These are phyloP conservation scores for Spodoptera exigua DNA, from an alignment of 2,888 invertebrate genomes.

Conservation along the genomic window DNA sequence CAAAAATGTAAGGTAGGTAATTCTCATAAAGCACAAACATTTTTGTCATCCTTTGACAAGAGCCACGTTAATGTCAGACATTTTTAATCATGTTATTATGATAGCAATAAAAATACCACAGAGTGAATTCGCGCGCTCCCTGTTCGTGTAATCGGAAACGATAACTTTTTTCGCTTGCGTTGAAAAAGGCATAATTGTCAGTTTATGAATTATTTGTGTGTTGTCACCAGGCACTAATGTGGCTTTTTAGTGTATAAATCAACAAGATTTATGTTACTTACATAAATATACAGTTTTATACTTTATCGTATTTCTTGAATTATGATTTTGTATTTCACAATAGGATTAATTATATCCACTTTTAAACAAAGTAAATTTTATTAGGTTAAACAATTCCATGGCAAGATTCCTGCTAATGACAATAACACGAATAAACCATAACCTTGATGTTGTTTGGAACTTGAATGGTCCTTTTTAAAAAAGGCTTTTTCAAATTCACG, in stretches of 20 bases:
- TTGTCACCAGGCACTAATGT: slow-evolving; percentile 68
- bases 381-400: neutral
- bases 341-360: slow-evolving; percentile 5
- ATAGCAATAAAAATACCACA: neutral
- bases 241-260: slow-evolving; percentile 70
- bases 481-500: no score
- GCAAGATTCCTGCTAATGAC: no score
- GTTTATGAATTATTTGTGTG: slow-evolving; percentile 79
- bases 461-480: no score
- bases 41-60: slow-evolving; percentile 3
- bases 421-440: no score
- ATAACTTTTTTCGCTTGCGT: slow-evolving; percentile 78
- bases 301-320: slow-evolving; percentile 26
- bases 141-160: slow-evolving; percentile 77
- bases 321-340: slow-evolving; percentile 41
- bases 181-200: slow-evolving; percentile 79
- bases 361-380: slow-evolving; percentile 17
- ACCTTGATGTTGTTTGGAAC: no score
- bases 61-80: slow-evolving; percentile 14
- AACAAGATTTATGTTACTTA: slow-evolving; percentile 53
- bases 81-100: slow-evolving; percentile 32
- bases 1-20: no score
- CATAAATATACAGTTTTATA: slow-evolving; percentile 7
- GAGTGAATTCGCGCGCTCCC: slow-evolving; percentile 11
- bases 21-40: no score